Conservation (phyloP, 2,797 vertebrate species). For the Propithecus deckenii region DNA sequence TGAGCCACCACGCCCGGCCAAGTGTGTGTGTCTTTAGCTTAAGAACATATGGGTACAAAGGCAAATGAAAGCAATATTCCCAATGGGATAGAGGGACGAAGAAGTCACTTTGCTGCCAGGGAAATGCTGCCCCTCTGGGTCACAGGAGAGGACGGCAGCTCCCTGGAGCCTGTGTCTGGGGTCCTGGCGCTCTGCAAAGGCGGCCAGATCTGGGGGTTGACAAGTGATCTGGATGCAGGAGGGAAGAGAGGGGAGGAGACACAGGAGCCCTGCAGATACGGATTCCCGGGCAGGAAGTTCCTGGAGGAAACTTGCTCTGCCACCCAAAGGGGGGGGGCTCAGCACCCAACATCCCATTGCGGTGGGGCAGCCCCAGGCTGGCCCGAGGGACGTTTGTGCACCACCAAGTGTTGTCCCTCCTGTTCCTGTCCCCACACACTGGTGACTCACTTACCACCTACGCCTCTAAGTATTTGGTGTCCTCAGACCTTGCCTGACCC, state of each 20-base stretch:
- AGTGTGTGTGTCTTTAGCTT: background rate
- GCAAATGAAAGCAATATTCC: background rate
- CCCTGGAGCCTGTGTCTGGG: background rate
- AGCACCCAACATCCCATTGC: background rate
- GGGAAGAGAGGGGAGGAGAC: background rate
- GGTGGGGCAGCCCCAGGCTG: background rate
- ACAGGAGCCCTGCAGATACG: background rate
- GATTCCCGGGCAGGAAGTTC: background rate
- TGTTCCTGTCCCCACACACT: background rate
- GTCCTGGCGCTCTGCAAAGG: background rate
- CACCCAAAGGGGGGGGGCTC: background rate
- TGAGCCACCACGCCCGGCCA: too few relatives aligned
- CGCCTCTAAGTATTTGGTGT: rapidly evolving
- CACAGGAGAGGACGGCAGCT: background rate
- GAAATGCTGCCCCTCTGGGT: background rate
- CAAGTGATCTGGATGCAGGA: background rate
- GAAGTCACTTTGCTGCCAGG: background rate
- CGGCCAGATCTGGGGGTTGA: background rate
- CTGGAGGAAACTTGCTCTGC: background rate
- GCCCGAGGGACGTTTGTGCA: background rate
- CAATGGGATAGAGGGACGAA: rapidly evolving
- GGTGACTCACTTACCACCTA: background rate
- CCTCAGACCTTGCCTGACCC: background rate
- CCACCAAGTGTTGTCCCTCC: background rate
- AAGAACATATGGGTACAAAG: too few relatives aligned